A percentile compares a stretch with the other conserved stretches of the same genome.
These are phyloP conservation scores for Scopus umbretta DNA, from an alignment of 2,113 vertebrate genomes.

Conservation along the genomic window DNA sequence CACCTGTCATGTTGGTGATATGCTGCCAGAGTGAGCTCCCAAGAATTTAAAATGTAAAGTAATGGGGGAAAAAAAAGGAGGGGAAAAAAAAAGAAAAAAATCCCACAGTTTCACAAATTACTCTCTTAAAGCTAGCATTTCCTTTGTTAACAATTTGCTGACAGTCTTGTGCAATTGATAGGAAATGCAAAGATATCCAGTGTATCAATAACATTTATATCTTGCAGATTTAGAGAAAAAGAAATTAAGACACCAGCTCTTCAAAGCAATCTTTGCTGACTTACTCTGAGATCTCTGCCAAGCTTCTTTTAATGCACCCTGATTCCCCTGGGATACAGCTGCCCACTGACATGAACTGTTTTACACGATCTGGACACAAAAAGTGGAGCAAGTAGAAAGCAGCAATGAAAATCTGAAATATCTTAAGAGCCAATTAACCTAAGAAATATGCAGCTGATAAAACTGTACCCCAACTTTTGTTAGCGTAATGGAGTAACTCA, in stretches of 20 bases:
- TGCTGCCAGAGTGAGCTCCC: not conserved
- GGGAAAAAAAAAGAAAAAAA: not conserved
- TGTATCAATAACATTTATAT: not conserved
- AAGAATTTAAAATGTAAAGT: not conserved
- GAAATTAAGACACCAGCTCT: not conserved
- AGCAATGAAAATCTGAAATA: not conserved
- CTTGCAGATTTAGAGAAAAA: not conserved
- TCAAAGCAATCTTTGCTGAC: not conserved
- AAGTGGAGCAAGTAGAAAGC: not conserved
- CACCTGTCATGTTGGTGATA: rapidly evolving
- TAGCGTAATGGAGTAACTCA: not conserved
- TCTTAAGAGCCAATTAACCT: not conserved
- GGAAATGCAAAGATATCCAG: not conserved
- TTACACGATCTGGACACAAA: not conserved
- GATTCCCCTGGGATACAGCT: not conserved
- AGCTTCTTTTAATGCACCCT: not conserved
- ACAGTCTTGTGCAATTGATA: not conserved
- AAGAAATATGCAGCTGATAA: not conserved
- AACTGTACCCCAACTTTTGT: not conserved
- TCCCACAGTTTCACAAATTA: not conserved
- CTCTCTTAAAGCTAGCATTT: not conserved
- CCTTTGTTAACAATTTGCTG: not conserved
- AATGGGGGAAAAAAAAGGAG: rapidly evolving
- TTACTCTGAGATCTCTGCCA: not conserved
- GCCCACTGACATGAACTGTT: not conserved